phyloP scores from a whole-genome alignment of 2,797 vertebrate genomes.

The Benthosema pterotum region DNA sequence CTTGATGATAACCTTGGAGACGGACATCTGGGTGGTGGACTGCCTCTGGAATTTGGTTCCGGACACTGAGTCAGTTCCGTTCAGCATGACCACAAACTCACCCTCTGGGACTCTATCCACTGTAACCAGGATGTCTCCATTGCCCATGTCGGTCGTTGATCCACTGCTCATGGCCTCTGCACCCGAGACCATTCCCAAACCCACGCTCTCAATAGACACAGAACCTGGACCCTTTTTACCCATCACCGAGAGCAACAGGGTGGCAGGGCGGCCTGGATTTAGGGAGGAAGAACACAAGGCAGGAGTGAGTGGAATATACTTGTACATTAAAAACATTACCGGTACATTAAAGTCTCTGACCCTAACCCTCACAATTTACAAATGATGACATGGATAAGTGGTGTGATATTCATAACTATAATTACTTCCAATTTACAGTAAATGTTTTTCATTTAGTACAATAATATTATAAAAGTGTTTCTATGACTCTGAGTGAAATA shows the following conservation, averaged over 20 bases:
- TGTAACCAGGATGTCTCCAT: too few species aligned
- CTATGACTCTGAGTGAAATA: not conserved
- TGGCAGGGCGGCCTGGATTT: slow-evolving; percentile 61
- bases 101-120: too few species aligned
- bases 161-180: too few species aligned
- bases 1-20: slow-evolving; percentile 70
- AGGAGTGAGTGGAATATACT: not conserved
- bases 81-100: too few species aligned
- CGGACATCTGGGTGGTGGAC: too few species aligned
- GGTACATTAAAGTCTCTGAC: not conserved
- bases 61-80: too few species aligned
- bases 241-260: slow-evolving; percentile 68
- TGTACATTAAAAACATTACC: too few species aligned
- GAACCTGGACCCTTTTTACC: slow-evolving; percentile 73
- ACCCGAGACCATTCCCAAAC: too few species aligned
- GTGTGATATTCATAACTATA: not conserved
- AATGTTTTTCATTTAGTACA: not conserved
- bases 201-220: too few species aligned
- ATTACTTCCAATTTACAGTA: not conserved
- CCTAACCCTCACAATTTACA: not conserved
- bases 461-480: too few species aligned
- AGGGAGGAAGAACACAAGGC: not conserved
- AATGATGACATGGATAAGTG: not conserved
- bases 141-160: too few species aligned
- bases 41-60: too few species aligned